Conservation (phyloP, 2,113 vertebrate genomes). For the Oreochromis tanganicae region DNA sequence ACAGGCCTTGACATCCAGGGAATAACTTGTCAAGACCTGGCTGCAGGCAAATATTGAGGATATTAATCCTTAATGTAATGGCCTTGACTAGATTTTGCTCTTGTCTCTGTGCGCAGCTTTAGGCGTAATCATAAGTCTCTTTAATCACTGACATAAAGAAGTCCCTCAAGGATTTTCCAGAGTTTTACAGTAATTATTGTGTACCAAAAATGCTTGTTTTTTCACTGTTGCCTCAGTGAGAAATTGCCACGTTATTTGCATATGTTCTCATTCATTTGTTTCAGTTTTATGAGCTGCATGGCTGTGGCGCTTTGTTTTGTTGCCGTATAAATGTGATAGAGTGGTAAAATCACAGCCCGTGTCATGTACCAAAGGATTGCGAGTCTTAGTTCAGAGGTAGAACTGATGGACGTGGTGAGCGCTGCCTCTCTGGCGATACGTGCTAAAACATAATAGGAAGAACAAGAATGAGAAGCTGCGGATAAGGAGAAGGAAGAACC, state of each 20-base stretch:
- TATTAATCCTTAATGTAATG: slow-evolving; percentile 67
- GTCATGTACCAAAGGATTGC: slow-evolving; percentile 16
- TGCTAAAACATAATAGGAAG: not conserved
- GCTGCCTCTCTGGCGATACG: not conserved
- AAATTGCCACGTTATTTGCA: slow-evolving; percentile 56
- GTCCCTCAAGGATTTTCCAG: slow-evolving; percentile 52
- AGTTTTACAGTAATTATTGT: slow-evolving; percentile 62
- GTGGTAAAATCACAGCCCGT: slow-evolving; percentile 16
- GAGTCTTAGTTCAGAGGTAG: not conserved
- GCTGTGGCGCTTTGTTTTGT: slow-evolving; percentile 31
- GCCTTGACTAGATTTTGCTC: slow-evolving; percentile 53
- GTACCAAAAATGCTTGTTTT: slow-evolving; percentile 22
- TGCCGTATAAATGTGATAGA: slow-evolving; percentile 12
- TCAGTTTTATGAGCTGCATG: slow-evolving; percentile 22
- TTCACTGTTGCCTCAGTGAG: slow-evolving; percentile 16
- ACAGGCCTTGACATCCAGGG: slow-evolving; percentile 49
- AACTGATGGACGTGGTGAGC: not conserved
- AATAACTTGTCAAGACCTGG: slow-evolving; percentile 60
- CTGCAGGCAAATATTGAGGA: slow-evolving; percentile 56
- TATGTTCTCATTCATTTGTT: slow-evolving; percentile 37
- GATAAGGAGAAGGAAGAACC: slow-evolving; percentile 1
- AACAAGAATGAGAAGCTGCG: not conserved
- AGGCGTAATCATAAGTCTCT: slow-evolving; percentile 52
- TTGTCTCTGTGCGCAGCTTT: slow-evolving; percentile 53
- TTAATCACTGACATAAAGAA: slow-evolving; percentile 64